These are phyloP conservation scores for Cataglyphis albicans DNA, from an alignment of 2,888 invertebrate genomes.

Conservation along the genomic window DNA sequence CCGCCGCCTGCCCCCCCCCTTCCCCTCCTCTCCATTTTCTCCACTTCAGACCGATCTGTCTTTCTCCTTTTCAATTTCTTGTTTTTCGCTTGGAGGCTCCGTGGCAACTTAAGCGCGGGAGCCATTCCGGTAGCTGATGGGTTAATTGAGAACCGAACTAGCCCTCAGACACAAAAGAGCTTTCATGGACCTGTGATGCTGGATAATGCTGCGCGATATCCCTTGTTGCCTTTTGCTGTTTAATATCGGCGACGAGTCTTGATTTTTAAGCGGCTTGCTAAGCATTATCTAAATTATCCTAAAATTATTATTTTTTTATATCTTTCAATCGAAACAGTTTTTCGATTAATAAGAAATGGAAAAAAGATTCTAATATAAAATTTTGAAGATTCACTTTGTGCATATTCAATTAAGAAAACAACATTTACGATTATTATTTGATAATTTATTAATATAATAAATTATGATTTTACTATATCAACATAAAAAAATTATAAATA, in stretches of 20 bases:
- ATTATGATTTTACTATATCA: neutral
- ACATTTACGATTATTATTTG: neutral
- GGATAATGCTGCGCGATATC: conserved; percentile 61
- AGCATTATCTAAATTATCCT: conserved; percentile 13
- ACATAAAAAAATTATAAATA: neutral
- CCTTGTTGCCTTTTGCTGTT: conserved; percentile 51
- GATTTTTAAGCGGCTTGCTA: conserved; percentile 33
- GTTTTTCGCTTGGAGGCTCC: conserved; percentile 74
- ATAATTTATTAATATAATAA: neutral
- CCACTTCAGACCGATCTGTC: conserved; percentile 55
- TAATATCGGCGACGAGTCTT: conserved; percentile 37
- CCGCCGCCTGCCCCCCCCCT: neutral
- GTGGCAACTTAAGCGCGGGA: conserved; percentile 79
- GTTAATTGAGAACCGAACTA: conserved; percentile 83
- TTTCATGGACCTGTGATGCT: conserved; percentile 69
- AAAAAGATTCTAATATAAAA: neutral
- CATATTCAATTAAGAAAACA: neutral
- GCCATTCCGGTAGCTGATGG: conserved; percentile 84
- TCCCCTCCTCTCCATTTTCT: conserved; percentile 40
- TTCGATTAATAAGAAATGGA: neutral
- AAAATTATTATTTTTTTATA: neutral
- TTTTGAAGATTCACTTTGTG: neutral
- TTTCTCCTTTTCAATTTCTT: conserved; percentile 67
- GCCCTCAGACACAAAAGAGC: conserved; percentile 79
- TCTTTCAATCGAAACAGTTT: conserved; percentile 1